Base-by-base conservation (phyloP, 2,888 invertebrate species). In the Drosophila anomelani region DNA sequence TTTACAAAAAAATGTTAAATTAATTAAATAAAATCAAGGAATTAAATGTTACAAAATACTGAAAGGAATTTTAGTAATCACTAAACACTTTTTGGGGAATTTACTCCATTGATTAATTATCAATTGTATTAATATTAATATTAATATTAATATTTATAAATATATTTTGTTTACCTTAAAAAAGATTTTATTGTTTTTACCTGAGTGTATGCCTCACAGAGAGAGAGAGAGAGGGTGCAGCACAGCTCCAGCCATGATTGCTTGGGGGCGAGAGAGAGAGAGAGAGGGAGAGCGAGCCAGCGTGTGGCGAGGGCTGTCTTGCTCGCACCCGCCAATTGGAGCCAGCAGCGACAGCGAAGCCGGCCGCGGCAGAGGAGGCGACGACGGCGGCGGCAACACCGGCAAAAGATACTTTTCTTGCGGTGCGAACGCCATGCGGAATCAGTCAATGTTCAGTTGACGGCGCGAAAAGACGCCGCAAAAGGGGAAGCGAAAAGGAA, bases 391-490 rank as follows among this genome's bases (percentile, higher is more conserved):
- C 29, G 29, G 36, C 13, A 13, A 13, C 38, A 20, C 29, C 23
- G 57, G 49, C 64, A 49, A 39, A 39, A 34, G 86, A 81, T 76
- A 87, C 86, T 86, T 90, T 91, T 90, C 90, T 90, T 90, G 90
- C 81, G 85, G 80, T 89, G 89, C 85, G 85, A 79, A 80, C 75
- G 85, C 78, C 79, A 81, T 83, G 84, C 87, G 77, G 79, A 91
- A 84, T 91, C 91, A 91, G 90, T 91, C 89, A 89, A 90, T 88
- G 82, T 85, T 88, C 84, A 89, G 90, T 91, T 91, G 91, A 83
- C 90, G 90, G 83, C 90, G 91, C 90, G 91, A 84, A 81, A 90
- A 90, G 87, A 81, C 87, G 76, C 76, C 87, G 78, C 76, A 77
- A 82, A 82, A 80, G 82, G 85, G 71, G 83, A 53, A 58, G 36